Conservation (phyloP, 2,113 vertebrate species). For the Ceuthmochares aereus region DNA sequence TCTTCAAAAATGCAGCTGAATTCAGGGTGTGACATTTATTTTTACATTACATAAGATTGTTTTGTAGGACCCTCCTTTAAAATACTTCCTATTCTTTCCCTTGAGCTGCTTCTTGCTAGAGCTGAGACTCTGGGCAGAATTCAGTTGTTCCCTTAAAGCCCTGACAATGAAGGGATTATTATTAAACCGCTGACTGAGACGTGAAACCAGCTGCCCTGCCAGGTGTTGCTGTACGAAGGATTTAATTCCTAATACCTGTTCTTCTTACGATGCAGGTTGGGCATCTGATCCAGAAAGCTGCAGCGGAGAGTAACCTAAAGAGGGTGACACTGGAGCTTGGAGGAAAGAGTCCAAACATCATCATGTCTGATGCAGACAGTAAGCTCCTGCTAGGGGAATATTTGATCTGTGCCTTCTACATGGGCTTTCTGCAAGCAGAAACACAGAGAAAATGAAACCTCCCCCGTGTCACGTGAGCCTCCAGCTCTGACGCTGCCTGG, state of each 20-base stretch:
- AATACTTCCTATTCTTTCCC: not conserved
- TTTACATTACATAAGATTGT: not conserved
- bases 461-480: not conserved
- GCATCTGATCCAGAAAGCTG: conserved; percentile 90
- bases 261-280: conserved; percentile 82
- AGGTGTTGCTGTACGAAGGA: not conserved
- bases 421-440: not conserved
- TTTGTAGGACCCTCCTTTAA: not conserved
- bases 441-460: not conserved
- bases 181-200: not conserved
- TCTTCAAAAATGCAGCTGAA: not conserved
- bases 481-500: not conserved
- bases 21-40: not conserved
- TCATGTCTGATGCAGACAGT: conserved; percentile 94
- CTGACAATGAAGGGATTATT: not conserved
- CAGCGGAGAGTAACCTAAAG: conserved; percentile 92
- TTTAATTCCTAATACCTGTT: not conserved
- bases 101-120: not conserved
- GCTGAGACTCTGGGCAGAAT: not conserved
- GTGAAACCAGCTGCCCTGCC: not conserved
- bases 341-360: conserved; percentile 96
- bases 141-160: not conserved
- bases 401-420: not conserved
- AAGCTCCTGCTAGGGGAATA: not conserved
- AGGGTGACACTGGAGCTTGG: conserved; percentile 95